Base-by-base conservation (phyloP, 2,888 invertebrate genomes). In the Laspeyria flexula region DNA sequence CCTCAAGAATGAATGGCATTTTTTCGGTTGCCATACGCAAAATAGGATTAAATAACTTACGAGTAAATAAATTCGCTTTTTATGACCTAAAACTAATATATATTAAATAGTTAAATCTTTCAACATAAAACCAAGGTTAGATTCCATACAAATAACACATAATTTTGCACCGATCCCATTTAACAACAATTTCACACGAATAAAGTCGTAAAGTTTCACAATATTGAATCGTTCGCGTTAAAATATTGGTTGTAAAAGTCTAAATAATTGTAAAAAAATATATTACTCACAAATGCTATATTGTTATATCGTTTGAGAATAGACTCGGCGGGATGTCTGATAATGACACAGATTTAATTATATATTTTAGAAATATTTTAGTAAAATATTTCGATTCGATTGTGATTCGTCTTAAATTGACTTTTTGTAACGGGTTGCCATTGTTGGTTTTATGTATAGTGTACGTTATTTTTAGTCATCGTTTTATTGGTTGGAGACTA, bases 191-290 rank as follows among this genome's bases (percentile, higher is more conserved):
- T 49, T 49, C 29, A 39, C 44, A 49, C 50, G 12, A 56, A 49
- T 39, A 56, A 15, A 51, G 41, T 63, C 65, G 40, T 68, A 68
- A 68, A 65, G 37, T 29, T 33, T 49, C 9, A 53, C 9, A 16
- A 48, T 43, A 62, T 67, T 59, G 61, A 53, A 55, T 56, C 57
- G 52, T 64, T 60, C 35, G 43, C 35, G 30, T 47, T 63, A 68
- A 73, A 52, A 64, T 73, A 73, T 64, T 48, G 71, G 43, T 58
- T 55, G 52, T 73, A 65, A 74, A 73, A 58, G 55, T 65, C 65
- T 33, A 58, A 58, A 62, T 61, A 59, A 57, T 57, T 55, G 49
- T 57, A 39, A 31, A 44, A 56, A 43, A 43, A 51, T 39, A 12
- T 39, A 12, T 43, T 27, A 15, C 11, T 16, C 7, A 23, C 16